Evolutionary conservation across 2,113 vertebrate species (phyloP).

Genomic region (Psophia crepitans): DNA sequence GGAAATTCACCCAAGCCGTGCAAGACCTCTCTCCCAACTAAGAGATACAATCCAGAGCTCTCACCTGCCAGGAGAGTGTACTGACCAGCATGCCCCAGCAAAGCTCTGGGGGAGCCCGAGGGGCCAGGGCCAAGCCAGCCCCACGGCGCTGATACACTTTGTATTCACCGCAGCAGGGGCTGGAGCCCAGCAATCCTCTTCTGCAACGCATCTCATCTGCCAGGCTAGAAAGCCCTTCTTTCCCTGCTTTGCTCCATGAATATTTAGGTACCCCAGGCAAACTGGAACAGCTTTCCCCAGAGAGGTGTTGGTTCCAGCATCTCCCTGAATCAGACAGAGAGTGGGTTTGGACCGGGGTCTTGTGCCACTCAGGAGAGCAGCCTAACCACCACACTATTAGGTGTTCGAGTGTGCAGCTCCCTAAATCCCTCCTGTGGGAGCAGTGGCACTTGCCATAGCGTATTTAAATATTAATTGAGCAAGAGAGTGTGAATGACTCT

Average conservation of each 20-base stretch:
- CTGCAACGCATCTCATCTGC: fast-evolving
- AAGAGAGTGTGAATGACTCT: constrained; percentile 61
- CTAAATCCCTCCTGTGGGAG: constrained; percentile 32
- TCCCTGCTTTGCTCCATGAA: not conserved
- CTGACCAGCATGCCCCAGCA: not conserved
- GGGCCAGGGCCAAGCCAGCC: not conserved
- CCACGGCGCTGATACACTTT: not conserved
- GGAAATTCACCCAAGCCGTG: not conserved
- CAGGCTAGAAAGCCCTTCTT: not conserved
- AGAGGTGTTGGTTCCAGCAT: not conserved
- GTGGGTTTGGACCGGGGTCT: not conserved
- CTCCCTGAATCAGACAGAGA: not conserved
- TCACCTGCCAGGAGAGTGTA: not conserved
- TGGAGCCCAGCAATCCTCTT: not conserved
- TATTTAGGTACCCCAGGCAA: constrained; percentile 36
- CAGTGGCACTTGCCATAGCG: constrained; percentile 32
- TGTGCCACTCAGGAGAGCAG: constrained; percentile 3
- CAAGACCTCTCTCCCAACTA: not conserved
- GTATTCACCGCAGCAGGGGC: fast-evolving
- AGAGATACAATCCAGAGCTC: fast-evolving
- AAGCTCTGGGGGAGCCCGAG: not conserved
- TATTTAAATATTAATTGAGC: constrained; percentile 71
- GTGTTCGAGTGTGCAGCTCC: not conserved
- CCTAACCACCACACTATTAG: not conserved
- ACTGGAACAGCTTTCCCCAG: not conserved